Conservation (phyloP, 2,888 invertebrate genomes). For the Brachycybe producta region DNA sequence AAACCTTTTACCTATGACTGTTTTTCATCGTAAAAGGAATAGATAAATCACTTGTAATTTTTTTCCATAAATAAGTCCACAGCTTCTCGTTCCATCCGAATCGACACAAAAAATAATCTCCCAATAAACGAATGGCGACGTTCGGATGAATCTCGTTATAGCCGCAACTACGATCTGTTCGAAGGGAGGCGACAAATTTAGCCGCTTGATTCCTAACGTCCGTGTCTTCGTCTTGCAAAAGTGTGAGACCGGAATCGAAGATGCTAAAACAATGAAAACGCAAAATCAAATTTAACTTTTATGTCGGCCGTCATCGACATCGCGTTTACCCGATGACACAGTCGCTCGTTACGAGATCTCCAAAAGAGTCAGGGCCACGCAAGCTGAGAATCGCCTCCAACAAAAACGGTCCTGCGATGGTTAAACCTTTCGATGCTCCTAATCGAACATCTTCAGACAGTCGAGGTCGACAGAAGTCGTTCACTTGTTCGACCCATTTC, state of each 20-base stretch:
- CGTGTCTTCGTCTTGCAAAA: constrained; percentile 12
- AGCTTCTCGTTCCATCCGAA: not conserved
- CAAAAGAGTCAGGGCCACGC: no score
- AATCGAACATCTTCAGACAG: constrained; percentile 5
- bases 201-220: constrained; percentile 10
- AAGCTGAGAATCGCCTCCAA: no score
- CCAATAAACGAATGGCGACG: not conserved
- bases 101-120: not conserved
- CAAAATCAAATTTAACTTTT: not conserved
- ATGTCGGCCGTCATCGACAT: not conserved
- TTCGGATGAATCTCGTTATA: not conserved
- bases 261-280: not conserved
- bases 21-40: no score
- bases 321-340: no score
- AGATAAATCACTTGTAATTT: no score
- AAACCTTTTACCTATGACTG: no score
- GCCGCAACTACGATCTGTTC: not conserved
- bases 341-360: no score
- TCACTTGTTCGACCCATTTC: no score
- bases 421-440: not conserved
- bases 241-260: constrained; percentile 1
- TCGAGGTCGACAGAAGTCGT: not conserved
- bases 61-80: not conserved
- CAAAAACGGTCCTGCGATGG: not conserved
- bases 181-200: constrained; percentile 1